Evolutionary conservation across 1,140 invertebrate species (phyloP), one percentile per base, ranked within the genome.

Genomic region (Pantala flavescens): DNA sequence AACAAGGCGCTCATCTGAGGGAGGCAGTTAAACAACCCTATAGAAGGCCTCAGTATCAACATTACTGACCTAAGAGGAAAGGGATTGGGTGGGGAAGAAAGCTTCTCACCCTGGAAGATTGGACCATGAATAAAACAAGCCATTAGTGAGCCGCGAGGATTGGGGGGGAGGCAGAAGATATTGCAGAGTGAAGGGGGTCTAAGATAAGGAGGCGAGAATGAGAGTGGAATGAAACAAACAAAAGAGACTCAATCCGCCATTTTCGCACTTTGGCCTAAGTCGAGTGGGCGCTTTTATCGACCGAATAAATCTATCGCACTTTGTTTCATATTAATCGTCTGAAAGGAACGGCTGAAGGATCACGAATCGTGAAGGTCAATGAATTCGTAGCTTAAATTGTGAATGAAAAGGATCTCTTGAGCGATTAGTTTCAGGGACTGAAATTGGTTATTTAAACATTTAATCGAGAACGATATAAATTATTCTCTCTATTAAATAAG

Each of bases 111-210:
- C 49, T 63, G 49, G 49, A 63, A 63, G 49, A 21, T 63, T 63
- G 49, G 49, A 63, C 49, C 49, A 63, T 63, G 49, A 63, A 63
- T 63, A 63, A 63, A 63, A 63, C 49, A 63, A 63, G 49, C 49
- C 49, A 63, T 63, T 63, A 63, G 49, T 63, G n/a, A 63, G 49
- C 49, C 49, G 49, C 49, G 49, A 63, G 49, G 16, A 63, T 21
- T 63, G n/a, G n/a, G 49, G n/a, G n/a, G n/a, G 28, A 2, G 28
- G 28, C 3, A 36, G 49, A 12, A 63, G 49, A 63, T 1, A 63
- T 21, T 63, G n/a, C 14, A 12, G n/a, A 63, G n/a, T 3, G 12
- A 21, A 63, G n/a, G 49, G 49, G 12, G 49, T 5, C 49, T 3
- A 63, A 21, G 49, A 19, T 63, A 21, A 21, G 49, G 49, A 63